Percentiles rank a stretch among this genome's conserved stretches.
Conservation (phyloP, 35 echinoderm and acorn worm genomes). For the Patiria miniata region DNA sequence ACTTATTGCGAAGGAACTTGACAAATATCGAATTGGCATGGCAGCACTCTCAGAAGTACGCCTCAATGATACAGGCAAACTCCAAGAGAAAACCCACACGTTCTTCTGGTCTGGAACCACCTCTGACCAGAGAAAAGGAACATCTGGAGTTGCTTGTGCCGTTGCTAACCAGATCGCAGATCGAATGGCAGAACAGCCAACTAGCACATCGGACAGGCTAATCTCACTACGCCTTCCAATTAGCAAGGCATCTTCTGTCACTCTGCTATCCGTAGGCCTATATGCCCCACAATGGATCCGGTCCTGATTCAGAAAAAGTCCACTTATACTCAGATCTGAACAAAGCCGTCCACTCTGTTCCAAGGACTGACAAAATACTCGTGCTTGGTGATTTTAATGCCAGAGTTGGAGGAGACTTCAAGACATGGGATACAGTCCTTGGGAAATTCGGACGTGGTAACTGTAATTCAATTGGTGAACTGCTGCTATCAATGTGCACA, state of each 20-base stretch:
- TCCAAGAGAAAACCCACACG: too few species aligned
- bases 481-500: too few species aligned
- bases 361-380: too few species aligned
- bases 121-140: not conserved
- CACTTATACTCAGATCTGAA: too few species aligned
- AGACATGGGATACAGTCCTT: too few species aligned
- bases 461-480: too few species aligned
- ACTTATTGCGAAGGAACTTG: not conserved
- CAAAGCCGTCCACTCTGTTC: too few species aligned
- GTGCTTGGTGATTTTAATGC: too few species aligned
- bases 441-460: too few species aligned
- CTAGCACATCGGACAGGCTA: not conserved
- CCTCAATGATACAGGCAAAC: too few species aligned
- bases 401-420: too few species aligned
- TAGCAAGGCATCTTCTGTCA: slow-evolving; percentile 4
- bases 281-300: not conserved
- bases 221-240: not conserved
- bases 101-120: not conserved
- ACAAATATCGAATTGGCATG: not conserved
- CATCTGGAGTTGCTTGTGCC: not conserved
- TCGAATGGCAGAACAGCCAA: not conserved
- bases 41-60: not conserved
- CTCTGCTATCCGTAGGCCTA: not conserved
- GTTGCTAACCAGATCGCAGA: not conserved
- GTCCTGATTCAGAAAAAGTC: not conserved